These are phyloP conservation scores for Hirtodrosophila cameraria DNA, from an alignment of 2,888 invertebrate species.

Conservation along the genomic window DNA sequence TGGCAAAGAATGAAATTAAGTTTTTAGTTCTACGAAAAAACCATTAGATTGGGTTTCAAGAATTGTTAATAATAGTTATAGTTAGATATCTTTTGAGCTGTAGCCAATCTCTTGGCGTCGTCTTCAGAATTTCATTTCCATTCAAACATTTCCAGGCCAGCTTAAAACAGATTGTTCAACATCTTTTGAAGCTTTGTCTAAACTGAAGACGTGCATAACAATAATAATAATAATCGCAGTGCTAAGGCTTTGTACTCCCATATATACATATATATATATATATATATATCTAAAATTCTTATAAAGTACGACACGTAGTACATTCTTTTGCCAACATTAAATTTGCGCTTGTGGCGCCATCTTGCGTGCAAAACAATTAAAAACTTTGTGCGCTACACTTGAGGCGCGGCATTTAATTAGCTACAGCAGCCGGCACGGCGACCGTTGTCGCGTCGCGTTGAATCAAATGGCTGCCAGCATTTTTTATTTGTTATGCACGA, in stretches of 20 bases:
- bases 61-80: too few relatives aligned
- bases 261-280: not conserved
- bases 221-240: slow-evolving; percentile 49
- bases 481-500: slow-evolving; percentile 55
- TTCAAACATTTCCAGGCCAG: too few relatives aligned
- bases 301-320: slow-evolving; percentile 24
- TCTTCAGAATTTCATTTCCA: too few relatives aligned
- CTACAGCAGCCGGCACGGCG: slow-evolving; percentile 49
- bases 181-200: too few relatives aligned
- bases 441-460: too few relatives aligned
- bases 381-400: slow-evolving; percentile 72
- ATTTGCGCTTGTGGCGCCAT: slow-evolving; percentile 63
- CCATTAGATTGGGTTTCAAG: too few relatives aligned
- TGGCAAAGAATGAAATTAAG: too few relatives aligned
- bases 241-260: slow-evolving; percentile 28
- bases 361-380: slow-evolving; percentile 73
- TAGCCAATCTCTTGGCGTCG: too few relatives aligned
- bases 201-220: not conserved
- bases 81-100: too few relatives aligned
- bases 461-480: slow-evolving; percentile 56
- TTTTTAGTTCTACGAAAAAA: too few relatives aligned
- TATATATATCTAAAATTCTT: slow-evolving; percentile 4
- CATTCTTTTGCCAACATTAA: slow-evolving; percentile 45
- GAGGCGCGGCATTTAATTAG: slow-evolving; percentile 68
- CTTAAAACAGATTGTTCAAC: too few relatives aligned